Conservation (phyloP, 1,140 invertebrate species). For the Limonius californicus region DNA sequence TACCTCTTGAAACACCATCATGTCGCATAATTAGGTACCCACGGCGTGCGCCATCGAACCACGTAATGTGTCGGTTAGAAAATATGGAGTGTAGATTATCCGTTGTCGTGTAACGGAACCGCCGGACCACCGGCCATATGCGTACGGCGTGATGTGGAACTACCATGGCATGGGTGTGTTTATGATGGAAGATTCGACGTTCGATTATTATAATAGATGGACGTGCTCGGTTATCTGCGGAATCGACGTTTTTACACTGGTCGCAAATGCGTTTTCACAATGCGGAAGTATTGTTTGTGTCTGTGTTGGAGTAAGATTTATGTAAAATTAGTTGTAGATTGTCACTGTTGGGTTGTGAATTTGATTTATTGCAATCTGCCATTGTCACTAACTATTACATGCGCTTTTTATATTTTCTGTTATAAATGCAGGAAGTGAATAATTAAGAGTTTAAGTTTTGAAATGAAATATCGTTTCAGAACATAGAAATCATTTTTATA, state of each 20-base stretch:
- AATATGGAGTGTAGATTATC: constrained; percentile 4
- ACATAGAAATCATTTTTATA: too few species aligned
- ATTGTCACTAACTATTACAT: too few species aligned
- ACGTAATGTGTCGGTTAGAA: not conserved
- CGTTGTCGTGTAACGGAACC: not conserved
- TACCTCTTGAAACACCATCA: not conserved
- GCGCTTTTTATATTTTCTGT: too few species aligned
- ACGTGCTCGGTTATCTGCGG: not conserved
- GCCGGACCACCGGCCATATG: not conserved
- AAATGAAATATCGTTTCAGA: too few species aligned
- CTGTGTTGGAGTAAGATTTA: too few species aligned
- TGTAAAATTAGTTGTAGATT: too few species aligned
- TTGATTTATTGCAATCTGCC: too few species aligned
- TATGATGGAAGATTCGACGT: constrained; percentile 2
- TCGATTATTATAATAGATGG: not conserved
- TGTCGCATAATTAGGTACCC: not conserved
- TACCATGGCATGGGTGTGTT: not conserved
- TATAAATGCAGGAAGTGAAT: too few species aligned
- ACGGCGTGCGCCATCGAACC: not conserved
- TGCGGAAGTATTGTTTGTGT: not conserved
- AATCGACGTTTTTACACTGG: not conserved
- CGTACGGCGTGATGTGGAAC: not conserved
- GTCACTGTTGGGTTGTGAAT: too few species aligned
- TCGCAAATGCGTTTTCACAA: not conserved
- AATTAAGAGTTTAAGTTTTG: too few species aligned